phyloP scores from a whole-genome alignment of 2,888 invertebrate genomes.

The Mantis religiosa region DNA sequence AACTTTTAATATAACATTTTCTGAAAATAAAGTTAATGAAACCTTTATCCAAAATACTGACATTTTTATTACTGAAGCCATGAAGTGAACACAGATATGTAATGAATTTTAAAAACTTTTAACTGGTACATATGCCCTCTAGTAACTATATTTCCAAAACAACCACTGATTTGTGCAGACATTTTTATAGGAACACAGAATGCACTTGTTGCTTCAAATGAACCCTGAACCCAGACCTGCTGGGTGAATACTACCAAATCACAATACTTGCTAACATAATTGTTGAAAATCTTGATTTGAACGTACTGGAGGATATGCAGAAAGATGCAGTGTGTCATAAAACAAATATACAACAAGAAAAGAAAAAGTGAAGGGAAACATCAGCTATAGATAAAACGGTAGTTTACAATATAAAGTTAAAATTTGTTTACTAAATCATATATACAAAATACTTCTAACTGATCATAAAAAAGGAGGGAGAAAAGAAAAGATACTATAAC shows the following conservation, averaged over 20 bases:
- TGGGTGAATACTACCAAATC: neutral
- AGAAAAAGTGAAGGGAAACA: neutral
- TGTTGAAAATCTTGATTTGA: neutral
- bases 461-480: neutral
- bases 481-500: neutral
- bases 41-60: no score
- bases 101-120: no score
- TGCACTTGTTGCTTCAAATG: neutral
- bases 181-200: neutral
- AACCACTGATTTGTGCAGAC: no score
- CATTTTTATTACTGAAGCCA: no score
- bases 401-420: neutral
- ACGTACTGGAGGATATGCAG: neutral
- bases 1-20: no score
- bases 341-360: neutral
- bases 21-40: no score
- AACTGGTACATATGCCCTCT: no score
- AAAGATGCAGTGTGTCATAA: no score
- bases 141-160: no score
- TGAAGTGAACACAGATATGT: no score
- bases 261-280: neutral
- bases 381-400: neutral
- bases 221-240: neutral
- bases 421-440: neutral
- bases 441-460: neutral